A percentile compares a stretch with the other conserved stretches of the same genome.
These are phyloP conservation scores for Dendrolimus punctatus DNA, from an alignment of 1,140 invertebrate species.

Conservation along the genomic window DNA sequence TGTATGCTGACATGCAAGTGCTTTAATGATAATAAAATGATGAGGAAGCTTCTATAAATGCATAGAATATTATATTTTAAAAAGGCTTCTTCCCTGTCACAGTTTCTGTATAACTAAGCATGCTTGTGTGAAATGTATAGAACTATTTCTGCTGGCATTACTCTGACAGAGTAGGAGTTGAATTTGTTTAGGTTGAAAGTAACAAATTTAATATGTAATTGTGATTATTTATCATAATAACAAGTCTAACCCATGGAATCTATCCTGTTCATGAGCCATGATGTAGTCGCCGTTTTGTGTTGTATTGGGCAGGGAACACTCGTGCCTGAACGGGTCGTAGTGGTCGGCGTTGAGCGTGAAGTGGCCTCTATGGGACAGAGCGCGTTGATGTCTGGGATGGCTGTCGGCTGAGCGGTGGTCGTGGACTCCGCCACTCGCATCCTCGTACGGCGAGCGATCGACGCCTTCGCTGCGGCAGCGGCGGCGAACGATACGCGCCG, in stretches of 20 bases:
- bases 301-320: slow-evolving; percentile 38
- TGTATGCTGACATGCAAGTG: too few relatives aligned
- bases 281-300: slow-evolving; percentile 58
- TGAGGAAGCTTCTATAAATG: too few relatives aligned
- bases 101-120: too few relatives aligned
- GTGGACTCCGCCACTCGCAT: slow-evolving; percentile 29
- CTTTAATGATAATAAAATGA: too few relatives aligned
- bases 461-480: slow-evolving; percentile 61
- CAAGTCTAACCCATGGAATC: slow-evolving; percentile 37
- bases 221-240: slow-evolving; percentile 21
- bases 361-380: slow-evolving; percentile 45
- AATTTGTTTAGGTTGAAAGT: neutral
- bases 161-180: neutral
- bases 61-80: too few relatives aligned
- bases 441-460: slow-evolving; percentile 60
- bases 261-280: slow-evolving; percentile 52
- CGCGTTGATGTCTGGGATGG: slow-evolving; percentile 30
- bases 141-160: too few relatives aligned
- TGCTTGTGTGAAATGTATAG: too few relatives aligned
- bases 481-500: slow-evolving; percentile 52
- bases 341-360: slow-evolving; percentile 50
- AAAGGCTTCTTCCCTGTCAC: too few relatives aligned
- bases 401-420: slow-evolving; percentile 39
- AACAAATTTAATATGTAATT: slow-evolving; percentile 23
- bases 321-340: slow-evolving; percentile 40